A percentile compares a stretch with the other conserved stretches of the same genome.
These are phyloP conservation scores for Gephyroberyx darwinii DNA, from an alignment of 2,797 vertebrate genomes.

Conservation along the genomic window DNA sequence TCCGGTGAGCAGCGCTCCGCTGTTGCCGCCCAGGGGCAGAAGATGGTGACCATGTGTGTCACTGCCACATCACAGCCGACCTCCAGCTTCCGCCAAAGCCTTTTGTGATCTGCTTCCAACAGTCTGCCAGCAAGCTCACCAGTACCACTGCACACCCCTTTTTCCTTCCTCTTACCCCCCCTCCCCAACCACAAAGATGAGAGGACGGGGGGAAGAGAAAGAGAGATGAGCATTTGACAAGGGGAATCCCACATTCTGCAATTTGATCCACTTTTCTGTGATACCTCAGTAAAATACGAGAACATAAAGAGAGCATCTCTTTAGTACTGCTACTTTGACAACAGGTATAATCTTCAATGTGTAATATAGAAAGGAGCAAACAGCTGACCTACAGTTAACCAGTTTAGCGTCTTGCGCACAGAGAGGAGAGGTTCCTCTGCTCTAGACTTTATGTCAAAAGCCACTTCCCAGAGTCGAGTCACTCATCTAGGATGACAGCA, in stretches of 20 bases:
- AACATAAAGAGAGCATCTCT: slow-evolving; percentile 18
- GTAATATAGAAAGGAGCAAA: slow-evolving; percentile 15
- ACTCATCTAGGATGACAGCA: slow-evolving; percentile 63
- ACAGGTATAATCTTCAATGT: neutral
- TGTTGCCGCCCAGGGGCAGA: slow-evolving; percentile 52
- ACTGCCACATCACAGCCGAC: slow-evolving; percentile 66
- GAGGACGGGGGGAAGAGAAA: slow-evolving; percentile 45
- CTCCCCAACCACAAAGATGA: slow-evolving; percentile 66
- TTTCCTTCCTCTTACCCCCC: slow-evolving; percentile 49
- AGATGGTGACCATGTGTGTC: slow-evolving; percentile 62
- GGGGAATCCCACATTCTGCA: slow-evolving; percentile 72
- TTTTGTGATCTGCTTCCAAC: slow-evolving; percentile 54
- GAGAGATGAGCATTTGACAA: slow-evolving; percentile 55
- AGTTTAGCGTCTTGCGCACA: slow-evolving; percentile 39
- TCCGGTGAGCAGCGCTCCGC: slow-evolving; percentile 56
- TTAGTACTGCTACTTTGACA: slow-evolving; percentile 21
- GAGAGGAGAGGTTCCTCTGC: slow-evolving; percentile 43
- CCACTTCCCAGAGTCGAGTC: slow-evolving; percentile 64
- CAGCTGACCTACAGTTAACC: slow-evolving; percentile 47
- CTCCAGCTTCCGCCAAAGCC: slow-evolving; percentile 42
- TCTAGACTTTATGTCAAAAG: slow-evolving; percentile 53
- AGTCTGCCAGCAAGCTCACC: slow-evolving; percentile 31
- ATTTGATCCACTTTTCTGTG: slow-evolving; percentile 54
- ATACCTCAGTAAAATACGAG: slow-evolving; percentile 43
- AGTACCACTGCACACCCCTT: slow-evolving; percentile 38